Percentiles rank a stretch among this genome's conserved stretches.
Conservation (phyloP, 2,888 invertebrate genomes). For the Papilio elwesi region DNA sequence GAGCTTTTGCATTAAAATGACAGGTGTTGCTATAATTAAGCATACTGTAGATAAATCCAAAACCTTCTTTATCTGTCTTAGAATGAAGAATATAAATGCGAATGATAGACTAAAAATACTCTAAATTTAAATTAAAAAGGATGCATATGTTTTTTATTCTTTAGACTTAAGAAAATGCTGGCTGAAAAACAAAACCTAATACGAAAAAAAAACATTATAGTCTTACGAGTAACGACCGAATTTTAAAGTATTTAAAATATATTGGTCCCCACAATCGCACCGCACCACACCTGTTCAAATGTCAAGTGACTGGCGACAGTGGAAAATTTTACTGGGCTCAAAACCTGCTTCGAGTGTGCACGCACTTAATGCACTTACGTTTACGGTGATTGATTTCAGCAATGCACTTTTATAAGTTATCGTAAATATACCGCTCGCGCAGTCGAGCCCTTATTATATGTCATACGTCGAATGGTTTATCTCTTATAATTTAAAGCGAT, state of each 20-base stretch:
- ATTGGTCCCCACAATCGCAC: conserved; percentile 13
- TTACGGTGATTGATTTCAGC: conserved; percentile 21
- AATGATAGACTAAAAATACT: no score
- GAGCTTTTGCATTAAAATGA: neutral
- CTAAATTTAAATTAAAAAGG: no score
- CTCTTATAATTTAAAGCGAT: no score
- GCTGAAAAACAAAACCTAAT: neutral
- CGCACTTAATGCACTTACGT: conserved; percentile 26
- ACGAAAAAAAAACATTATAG: neutral
- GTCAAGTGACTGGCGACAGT: conserved; percentile 42
- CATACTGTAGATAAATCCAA: neutral
- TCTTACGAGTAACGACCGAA: neutral
- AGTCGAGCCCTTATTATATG: neutral
- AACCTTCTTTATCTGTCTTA: no score
- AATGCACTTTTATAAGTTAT: conserved; percentile 18
- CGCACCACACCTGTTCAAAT: conserved; percentile 41
- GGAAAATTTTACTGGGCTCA: conserved; percentile 42
- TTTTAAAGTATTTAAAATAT: conserved; percentile 3
- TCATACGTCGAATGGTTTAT: no score
- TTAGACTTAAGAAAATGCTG: neutral
- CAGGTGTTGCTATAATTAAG: neutral
- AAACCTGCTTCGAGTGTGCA: conserved; percentile 36
- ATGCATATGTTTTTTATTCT: no score
- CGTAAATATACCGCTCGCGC: neutral
- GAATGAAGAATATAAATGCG: no score